Conservation (phyloP, 2,113 vertebrate genomes). For the Toxotes jaculatrix region DNA sequence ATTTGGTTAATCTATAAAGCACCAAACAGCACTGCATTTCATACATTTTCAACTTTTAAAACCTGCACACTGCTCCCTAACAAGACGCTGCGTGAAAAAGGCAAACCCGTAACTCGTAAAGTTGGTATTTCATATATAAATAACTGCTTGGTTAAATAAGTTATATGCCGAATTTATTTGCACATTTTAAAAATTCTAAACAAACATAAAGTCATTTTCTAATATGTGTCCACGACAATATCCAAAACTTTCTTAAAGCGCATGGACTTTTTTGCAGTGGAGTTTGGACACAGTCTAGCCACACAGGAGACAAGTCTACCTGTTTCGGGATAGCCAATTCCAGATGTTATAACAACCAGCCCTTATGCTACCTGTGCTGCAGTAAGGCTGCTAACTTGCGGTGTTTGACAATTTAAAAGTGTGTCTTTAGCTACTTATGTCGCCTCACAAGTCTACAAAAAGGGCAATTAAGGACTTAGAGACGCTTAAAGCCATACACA, state of each 20-base stretch:
- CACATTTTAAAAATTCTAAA: background rate
- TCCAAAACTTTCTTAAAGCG: background rate
- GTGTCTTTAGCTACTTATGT: background rate
- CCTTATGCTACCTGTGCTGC: background rate
- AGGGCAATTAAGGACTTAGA: background rate
- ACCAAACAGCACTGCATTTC: background rate
- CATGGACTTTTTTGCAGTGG: background rate
- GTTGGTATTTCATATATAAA: background rate
- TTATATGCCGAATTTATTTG: conserved; percentile 2
- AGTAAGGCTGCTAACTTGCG: background rate
- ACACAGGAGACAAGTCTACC: background rate
- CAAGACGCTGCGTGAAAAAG: background rate
- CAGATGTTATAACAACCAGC: conserved; percentile 48
- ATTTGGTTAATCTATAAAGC: background rate
- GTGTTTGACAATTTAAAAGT: background rate
- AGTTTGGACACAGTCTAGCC: background rate
- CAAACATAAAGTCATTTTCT: accelerated
- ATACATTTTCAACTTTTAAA: background rate
- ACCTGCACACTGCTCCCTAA: background rate
- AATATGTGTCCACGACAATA: background rate
- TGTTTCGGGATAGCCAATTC: background rate
- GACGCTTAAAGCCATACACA: background rate
- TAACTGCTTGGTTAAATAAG: background rate
- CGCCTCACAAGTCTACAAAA: background rate
- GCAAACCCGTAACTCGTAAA: background rate